Evolutionary conservation across 2,113 vertebrate species (phyloP), one percentile per base, ranked within the genome.

Genomic region (Mormyrus iriodes): DNA sequence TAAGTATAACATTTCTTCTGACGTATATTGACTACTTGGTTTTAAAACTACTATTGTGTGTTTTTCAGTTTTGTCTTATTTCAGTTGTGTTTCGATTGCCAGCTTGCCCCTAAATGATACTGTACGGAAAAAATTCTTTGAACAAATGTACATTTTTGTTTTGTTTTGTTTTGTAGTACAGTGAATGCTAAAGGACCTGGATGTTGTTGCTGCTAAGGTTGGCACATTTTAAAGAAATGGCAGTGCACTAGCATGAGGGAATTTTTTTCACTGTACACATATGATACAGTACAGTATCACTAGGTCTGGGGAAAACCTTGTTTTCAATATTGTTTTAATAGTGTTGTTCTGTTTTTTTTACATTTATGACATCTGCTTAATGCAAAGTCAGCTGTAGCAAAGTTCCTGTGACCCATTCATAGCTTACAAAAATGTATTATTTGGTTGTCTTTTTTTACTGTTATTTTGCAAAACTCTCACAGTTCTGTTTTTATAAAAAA

Each of bases 111-210:
- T 90, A 95, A 95, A 95, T 95, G 94, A 95, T 96, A 95, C 95
- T 95, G 94, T 95, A 95, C 92, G 95, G 94, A 95, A 95, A 94
- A 96, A 94, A 95, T 96, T 97, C 96, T 96, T 93, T 96, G 96
- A 97, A 96, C 92, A 97, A 97, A 96, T 94, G 87, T 96, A 96
- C 95, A 95, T 97, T 96, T 96, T 96, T 96, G 95, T 52, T 96
- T 95, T 94, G 95, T 51, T 97, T 97, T 96, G 96, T 96, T 97
- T 96, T 96, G 96, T 49, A 96, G 96, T 83, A 83, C 31, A 31
- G 95, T 96, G 96, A 95, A 96, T 96, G 96, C 96, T 96, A 96
- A 96, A 96, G 94, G 93, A 95, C 69, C 95, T 94, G 94, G 95
- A 93, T 96, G 94, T 95, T 95, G 39, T 95, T 96, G 96, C 96